Conservation (phyloP, 2,888 invertebrate species). For the Sympetrum striolatum region DNA sequence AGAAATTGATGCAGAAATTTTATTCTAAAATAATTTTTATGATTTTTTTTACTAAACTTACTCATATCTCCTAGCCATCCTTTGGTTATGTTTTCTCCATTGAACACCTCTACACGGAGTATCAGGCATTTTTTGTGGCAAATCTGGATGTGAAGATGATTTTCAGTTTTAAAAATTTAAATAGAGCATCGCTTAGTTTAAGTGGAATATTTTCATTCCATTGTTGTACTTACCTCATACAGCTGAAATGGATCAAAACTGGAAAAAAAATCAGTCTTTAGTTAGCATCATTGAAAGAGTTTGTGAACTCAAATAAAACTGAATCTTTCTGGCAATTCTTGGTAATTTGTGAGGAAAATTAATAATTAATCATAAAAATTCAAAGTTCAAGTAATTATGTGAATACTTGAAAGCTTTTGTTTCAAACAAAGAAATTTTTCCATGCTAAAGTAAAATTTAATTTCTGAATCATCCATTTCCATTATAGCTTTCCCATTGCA, state of each 20-base stretch:
- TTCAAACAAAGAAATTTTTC: too few relatives aligned
- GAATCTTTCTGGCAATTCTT: too few relatives aligned
- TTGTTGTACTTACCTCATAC: conserved; percentile 45
- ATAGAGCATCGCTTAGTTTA: not conserved
- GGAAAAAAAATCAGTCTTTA: conserved; percentile 44
- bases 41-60: conserved; percentile 25
- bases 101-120: conserved; percentile 45
- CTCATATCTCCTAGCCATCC: conserved; percentile 45
- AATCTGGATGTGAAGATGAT: conserved; percentile 39
- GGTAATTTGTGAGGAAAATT: too few relatives aligned
- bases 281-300: not conserved
- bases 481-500: too few relatives aligned
- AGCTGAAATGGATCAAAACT: conserved; percentile 46
- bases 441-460: too few relatives aligned
- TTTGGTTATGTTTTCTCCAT: conserved; percentile 46
- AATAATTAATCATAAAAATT: too few relatives aligned
- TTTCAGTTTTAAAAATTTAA: not conserved
- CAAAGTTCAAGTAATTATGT: too few relatives aligned
- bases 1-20: too few relatives aligned
- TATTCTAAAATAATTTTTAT: not conserved
- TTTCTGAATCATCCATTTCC: too few relatives aligned
- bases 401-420: too few relatives aligned
- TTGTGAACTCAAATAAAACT: too few relatives aligned
- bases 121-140: conserved; percentile 44
- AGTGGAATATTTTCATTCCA: not conserved